These are phyloP conservation scores for Trachops cirrhosus DNA, from an alignment of 2,797 vertebrate genomes.

Conservation along the genomic window DNA sequence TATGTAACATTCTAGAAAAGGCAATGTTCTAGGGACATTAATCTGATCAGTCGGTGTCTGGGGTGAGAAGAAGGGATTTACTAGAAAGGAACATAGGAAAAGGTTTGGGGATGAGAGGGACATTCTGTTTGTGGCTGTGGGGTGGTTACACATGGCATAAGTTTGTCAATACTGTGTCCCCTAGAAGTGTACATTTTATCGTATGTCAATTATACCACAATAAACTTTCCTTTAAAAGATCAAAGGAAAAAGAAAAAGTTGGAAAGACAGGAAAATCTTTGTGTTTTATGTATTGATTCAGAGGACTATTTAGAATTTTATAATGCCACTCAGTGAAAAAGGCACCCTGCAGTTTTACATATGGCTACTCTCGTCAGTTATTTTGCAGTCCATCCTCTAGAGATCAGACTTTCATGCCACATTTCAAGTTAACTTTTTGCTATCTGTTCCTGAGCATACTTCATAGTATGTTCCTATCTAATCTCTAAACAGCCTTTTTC, in stretches of 20 bases:
- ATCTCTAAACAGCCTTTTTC: not conserved
- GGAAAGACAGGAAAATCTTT: not conserved
- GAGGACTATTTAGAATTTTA: not conserved
- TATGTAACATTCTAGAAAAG: not conserved
- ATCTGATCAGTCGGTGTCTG: not conserved
- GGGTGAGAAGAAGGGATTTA: not conserved
- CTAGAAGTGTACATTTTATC: not conserved
- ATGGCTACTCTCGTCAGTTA: not conserved
- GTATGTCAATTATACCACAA: not conserved
- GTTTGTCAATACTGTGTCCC: not conserved
- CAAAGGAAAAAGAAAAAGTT: not conserved
- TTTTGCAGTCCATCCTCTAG: not conserved
- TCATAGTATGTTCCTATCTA: not conserved
- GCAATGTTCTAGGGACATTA: not conserved
- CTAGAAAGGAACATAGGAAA: not conserved
- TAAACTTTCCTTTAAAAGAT: not conserved
- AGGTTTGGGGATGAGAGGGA: not conserved
- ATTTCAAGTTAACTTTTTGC: not conserved
- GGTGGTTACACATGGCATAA: not conserved
- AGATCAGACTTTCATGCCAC: not conserved
- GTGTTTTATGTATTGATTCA: not conserved
- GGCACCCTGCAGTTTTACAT: too few species aligned
- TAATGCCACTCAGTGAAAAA: not conserved
- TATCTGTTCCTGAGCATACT: not conserved
- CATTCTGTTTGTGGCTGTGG: not conserved